Evolutionary conservation across 1,140 invertebrate species (phyloP).

Genomic region (Subanguina moxae): DNA sequence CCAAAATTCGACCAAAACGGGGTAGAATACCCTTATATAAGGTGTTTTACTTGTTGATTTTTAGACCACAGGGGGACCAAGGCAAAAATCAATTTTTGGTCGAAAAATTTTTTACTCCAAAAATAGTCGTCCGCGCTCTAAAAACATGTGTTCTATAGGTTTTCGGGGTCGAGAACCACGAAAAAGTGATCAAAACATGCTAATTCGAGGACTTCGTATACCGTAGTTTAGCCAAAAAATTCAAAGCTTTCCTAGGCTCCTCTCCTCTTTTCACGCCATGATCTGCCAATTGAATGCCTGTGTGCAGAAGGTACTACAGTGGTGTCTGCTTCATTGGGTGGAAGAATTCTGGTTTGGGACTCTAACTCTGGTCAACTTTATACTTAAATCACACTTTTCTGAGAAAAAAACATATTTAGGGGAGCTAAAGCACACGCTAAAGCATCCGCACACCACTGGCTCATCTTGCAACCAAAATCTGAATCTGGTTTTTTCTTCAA

Average conservation of each 20-base stretch:
- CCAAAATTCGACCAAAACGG: no score
- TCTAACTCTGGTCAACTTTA: conserved; percentile 18
- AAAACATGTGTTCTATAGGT: no score
- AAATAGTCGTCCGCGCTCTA: no score
- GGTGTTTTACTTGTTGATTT: no score
- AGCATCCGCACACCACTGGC: conserved; percentile 5
- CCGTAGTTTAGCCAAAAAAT: no score
- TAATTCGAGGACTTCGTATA: no score
- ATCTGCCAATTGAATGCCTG: conserved; percentile 22
- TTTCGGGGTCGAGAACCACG: no score
- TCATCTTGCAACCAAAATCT: not conserved
- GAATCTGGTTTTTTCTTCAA: not conserved
- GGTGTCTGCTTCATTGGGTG: conserved; percentile 20
- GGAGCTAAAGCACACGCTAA: conserved; percentile 20
- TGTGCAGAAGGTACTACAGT: conserved; percentile 19
- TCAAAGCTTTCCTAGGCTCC: conserved; percentile 25
- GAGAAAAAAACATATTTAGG: not conserved
- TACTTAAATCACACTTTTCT: not conserved
- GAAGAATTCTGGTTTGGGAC: conserved; percentile 23
- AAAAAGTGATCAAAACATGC: no score
- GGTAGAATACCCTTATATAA: no score
- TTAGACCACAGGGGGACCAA: no score
- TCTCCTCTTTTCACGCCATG: conserved; percentile 26
- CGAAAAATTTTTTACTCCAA: no score
- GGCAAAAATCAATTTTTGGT: no score